Percentiles rank a stretch among this genome's conserved stretches.
phyloP scores from a whole-genome alignment of 2,888 invertebrate genomes.

The Parnassius smintheus region DNA sequence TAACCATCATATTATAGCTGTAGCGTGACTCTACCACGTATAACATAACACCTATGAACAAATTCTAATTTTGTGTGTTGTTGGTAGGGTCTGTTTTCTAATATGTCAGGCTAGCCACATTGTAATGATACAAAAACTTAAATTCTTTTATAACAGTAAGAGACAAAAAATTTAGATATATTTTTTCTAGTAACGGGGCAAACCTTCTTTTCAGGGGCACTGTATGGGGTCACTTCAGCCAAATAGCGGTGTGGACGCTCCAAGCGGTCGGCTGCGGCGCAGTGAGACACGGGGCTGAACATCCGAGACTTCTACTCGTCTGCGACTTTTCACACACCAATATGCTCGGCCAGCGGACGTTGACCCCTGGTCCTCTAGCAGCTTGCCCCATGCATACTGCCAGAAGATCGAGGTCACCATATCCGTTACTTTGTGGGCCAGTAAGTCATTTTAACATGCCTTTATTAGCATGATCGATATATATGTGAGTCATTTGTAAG shows the following conservation, averaged over 20 bases:
- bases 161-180: no score
- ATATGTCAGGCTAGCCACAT: no score
- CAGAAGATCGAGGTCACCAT: constrained; percentile 44
- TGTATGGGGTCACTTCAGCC: constrained; percentile 73
- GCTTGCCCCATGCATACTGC: constrained; percentile 55
- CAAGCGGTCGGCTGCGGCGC: constrained; percentile 69
- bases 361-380: constrained; percentile 48
- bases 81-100: no score
- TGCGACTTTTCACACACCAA: constrained; percentile 77
- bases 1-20: no score
- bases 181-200: no score
- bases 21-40: no score
- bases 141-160: no score
- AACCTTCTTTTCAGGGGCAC: constrained; percentile 46
- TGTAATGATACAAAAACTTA: no score
- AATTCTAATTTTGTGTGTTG: no score
- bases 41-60: no score
- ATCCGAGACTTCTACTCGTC: constrained; percentile 57
- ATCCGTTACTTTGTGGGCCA: constrained; percentile 58
- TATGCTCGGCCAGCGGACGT: constrained; percentile 68
- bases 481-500: no score
- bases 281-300: constrained; percentile 51
- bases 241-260: constrained; percentile 67
- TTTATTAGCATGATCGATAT: no score
- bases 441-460: constrained; percentile 38